These are phyloP conservation scores for Agrotis puta DNA, from an alignment of 2,888 invertebrate species.

Conservation along the genomic window DNA sequence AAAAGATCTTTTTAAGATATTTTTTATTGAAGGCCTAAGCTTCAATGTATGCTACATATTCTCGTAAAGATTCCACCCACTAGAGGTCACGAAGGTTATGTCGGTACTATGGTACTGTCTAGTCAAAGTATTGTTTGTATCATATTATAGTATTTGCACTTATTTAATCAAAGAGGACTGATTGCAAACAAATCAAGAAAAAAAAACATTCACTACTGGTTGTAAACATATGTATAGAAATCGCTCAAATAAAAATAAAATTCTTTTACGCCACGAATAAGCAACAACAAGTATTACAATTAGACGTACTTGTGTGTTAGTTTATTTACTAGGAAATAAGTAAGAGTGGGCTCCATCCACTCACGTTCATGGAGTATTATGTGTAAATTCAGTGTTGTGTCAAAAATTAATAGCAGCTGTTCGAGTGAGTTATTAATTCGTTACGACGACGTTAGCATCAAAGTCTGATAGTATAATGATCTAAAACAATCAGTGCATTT, in stretches of 20 bases:
- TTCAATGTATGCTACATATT: slow-evolving; percentile 73
- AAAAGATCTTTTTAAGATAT: slow-evolving; percentile 73
- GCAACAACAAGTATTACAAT: slow-evolving; percentile 62
- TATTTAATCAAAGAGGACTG: slow-evolving; percentile 77
- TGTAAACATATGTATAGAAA: slow-evolving; percentile 51
- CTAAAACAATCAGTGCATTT: slow-evolving; percentile 54
- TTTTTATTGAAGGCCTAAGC: slow-evolving; percentile 80
- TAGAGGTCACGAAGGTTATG: slow-evolving; percentile 80
- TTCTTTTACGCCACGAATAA: slow-evolving; percentile 48
- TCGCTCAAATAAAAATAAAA: slow-evolving; percentile 57
- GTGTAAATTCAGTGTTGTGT: slow-evolving; percentile 62
- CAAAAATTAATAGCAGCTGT: slow-evolving; percentile 60
- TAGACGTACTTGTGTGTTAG: slow-evolving; percentile 63
- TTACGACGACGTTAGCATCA: slow-evolving; percentile 48
- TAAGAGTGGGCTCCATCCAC: slow-evolving; percentile 25
- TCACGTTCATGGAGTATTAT: slow-evolving; percentile 54
- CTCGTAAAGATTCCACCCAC: slow-evolving; percentile 80
- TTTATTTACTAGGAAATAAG: slow-evolving; percentile 55
- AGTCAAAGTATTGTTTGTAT: slow-evolving; percentile 89
- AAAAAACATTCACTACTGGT: slow-evolving; percentile 53
- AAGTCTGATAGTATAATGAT: slow-evolving; percentile 64
- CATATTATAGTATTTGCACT: slow-evolving; percentile 82
- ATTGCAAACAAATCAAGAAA: slow-evolving; percentile 65
- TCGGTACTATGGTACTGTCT: slow-evolving; percentile 89
- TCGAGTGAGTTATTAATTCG: slow-evolving; percentile 57